These are phyloP conservation scores for Drosophila watanabei DNA, from an alignment of 1,140 invertebrate genomes.

Conservation along the genomic window DNA sequence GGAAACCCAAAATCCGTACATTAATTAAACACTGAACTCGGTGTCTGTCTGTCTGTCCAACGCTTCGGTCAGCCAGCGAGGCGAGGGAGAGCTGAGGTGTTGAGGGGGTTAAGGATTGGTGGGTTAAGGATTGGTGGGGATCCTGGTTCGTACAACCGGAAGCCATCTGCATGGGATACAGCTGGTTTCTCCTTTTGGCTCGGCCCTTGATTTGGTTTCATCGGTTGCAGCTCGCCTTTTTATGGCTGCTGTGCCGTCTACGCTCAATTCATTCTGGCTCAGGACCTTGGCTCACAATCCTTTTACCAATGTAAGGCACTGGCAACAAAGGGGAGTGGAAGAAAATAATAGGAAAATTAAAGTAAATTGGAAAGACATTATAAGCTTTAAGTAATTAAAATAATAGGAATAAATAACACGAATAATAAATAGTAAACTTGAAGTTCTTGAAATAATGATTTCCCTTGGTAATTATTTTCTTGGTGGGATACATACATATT, in stretches of 20 bases:
- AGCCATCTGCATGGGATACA: slow-evolving; percentile 24
- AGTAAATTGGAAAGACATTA: too few species aligned
- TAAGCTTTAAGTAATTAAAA: too few species aligned
- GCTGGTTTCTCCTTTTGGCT: slow-evolving; percentile 1
- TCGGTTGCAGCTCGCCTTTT: slow-evolving; percentile 39
- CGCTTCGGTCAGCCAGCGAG: background rate
- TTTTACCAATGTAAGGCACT: background rate
- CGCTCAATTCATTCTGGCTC: slow-evolving; percentile 24
- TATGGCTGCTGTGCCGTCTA: slow-evolving; percentile 17
- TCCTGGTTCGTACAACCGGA: slow-evolving; percentile 9
- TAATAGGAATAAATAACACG: too few species aligned
- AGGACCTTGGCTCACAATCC: slow-evolving; percentile 3
- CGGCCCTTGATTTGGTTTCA: slow-evolving; percentile 36
- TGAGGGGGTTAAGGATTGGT: background rate
- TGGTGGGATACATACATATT: too few species aligned
- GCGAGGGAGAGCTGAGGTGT: background rate
- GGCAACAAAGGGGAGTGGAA: background rate
- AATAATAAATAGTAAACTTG: too few species aligned
- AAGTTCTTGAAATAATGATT: too few species aligned
- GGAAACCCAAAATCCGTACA: slow-evolving; percentile 64
- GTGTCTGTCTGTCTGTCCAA: background rate
- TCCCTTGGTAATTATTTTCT: too few species aligned
- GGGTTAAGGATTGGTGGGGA: background rate
- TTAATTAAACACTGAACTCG: slow-evolving; percentile 61
- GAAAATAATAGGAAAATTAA: background rate